phyloP scores from a whole-genome alignment of 2,113 vertebrate genomes.

The Oxyura jamaicensis region DNA sequence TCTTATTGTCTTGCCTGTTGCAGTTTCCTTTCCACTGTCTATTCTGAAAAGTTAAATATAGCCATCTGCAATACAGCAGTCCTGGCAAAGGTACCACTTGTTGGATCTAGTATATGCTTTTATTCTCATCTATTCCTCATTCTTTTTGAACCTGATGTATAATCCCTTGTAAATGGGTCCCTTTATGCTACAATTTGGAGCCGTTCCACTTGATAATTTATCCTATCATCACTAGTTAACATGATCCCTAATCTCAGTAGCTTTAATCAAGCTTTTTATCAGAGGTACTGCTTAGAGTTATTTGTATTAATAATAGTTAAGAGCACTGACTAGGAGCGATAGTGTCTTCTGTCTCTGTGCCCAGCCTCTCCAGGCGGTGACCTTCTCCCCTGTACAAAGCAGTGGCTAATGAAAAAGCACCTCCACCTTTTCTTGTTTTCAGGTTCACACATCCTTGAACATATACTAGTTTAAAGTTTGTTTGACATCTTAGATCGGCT shows the following conservation, averaged over 20 bases:
- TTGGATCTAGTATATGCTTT: background rate
- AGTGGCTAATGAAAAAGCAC: constrained; percentile 3
- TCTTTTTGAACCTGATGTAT: background rate
- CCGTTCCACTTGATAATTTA: constrained; percentile 20
- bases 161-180: constrained; percentile 1
- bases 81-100: background rate
- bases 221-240: background rate
- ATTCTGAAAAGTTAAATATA: constrained; percentile 9
- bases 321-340: background rate
- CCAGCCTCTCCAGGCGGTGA: background rate
- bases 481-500: constrained; percentile 76
- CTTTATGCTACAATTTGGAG: constrained; percentile 12
- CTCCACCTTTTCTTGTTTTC: constrained; percentile 56
- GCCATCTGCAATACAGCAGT: background rate
- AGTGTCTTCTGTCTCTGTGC: background rate
- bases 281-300: constrained; percentile 6
- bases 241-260: constrained; percentile 28
- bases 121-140: background rate
- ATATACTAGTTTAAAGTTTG: constrained; percentile 72
- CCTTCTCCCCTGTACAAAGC: background rate
- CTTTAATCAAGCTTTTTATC: constrained; percentile 52
- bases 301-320: constrained; percentile 41
- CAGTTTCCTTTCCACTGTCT: background rate
- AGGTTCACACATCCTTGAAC: constrained; percentile 68
- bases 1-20: background rate